Evolutionary conservation across 2,888 invertebrate genomes (phyloP).

Genomic region (Monopis laevigella): DNA sequence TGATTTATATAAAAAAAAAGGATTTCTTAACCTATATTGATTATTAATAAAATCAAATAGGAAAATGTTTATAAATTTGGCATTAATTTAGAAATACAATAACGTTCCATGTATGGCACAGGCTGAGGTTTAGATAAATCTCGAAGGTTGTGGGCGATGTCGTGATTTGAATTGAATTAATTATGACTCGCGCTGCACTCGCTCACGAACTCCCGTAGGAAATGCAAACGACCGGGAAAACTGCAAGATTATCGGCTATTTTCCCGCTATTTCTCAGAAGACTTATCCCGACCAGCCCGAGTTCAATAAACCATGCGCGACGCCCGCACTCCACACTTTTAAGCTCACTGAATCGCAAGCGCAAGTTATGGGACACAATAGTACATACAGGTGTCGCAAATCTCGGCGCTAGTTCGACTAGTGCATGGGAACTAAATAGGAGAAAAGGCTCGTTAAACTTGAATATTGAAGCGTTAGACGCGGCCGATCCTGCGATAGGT

Average conservation of each 20-base stretch:
- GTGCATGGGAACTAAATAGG: constrained; percentile 51
- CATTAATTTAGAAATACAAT: constrained; percentile 11
- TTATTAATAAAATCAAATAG: too few relatives aligned
- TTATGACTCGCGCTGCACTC: constrained; percentile 41
- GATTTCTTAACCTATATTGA: too few relatives aligned
- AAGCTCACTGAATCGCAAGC: constrained; percentile 35
- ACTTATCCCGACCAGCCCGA: constrained; percentile 41
- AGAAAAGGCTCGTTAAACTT: constrained; percentile 39
- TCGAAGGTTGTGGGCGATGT: constrained; percentile 50
- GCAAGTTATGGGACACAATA: constrained; percentile 60
- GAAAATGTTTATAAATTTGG: not conserved
- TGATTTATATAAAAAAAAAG: too few relatives aligned
- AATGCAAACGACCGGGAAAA: constrained; percentile 44
- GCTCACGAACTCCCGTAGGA: constrained; percentile 45
- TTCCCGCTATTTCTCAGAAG: constrained; percentile 33
- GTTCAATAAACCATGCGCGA: constrained; percentile 56
- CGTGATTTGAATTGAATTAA: constrained; percentile 61
- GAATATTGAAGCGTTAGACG: constrained; percentile 47
- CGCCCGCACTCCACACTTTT: constrained; percentile 31
- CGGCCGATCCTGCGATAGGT: constrained; percentile 45
- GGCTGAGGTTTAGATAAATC: constrained; percentile 38
- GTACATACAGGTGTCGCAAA: constrained; percentile 61
- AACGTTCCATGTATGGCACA: constrained; percentile 33
- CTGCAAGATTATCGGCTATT: constrained; percentile 42
- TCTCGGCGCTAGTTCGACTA: constrained; percentile 48